Evolutionary conservation across 2,113 vertebrate genomes (phyloP).

Genomic region (Actenoides hombroni): DNA sequence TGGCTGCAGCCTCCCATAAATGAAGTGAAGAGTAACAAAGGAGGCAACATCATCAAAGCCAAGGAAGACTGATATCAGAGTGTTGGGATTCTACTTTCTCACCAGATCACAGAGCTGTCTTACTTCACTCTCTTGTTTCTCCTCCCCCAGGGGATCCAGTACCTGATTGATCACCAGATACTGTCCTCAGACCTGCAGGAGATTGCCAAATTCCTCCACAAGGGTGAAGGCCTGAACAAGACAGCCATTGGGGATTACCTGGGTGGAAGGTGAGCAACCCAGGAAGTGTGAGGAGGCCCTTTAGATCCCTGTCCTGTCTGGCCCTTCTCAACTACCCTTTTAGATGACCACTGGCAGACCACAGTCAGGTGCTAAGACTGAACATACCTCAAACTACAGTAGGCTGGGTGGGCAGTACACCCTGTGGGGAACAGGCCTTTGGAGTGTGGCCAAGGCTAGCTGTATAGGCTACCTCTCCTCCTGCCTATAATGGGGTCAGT

Average conservation of each 20-base stretch:
- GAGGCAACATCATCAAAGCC: not conserved
- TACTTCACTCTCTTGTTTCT: not conserved
- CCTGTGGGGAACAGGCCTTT: not conserved
- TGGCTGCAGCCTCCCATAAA: not conserved
- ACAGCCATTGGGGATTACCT: conserved; percentile 92
- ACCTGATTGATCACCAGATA: conserved; percentile 82
- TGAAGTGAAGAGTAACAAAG: not conserved
- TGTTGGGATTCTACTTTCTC: not conserved
- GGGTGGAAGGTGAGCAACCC: conserved; percentile 84
- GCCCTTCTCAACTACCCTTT: not conserved
- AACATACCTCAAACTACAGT: not conserved
- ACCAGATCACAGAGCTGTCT: not conserved
- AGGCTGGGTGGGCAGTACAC: not conserved
- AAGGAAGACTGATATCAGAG: not conserved
- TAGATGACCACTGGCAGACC: not conserved
- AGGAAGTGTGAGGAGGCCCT: not conserved
- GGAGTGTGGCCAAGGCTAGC: not conserved
- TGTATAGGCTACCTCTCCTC: not conserved
- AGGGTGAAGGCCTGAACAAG: conserved; percentile 94
- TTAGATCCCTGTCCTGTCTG: not conserved
- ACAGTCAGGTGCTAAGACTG: not conserved
- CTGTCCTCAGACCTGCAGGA: conserved; percentile 72
- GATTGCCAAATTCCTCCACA: conserved; percentile 91
- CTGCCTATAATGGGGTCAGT: not conserved
- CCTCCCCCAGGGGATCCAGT: conserved; percentile 84